Evolutionary conservation across 2,113 vertebrate species (phyloP), one percentile per base, ranked within the genome.

Genomic region (Nycticorax nycticorax): DNA sequence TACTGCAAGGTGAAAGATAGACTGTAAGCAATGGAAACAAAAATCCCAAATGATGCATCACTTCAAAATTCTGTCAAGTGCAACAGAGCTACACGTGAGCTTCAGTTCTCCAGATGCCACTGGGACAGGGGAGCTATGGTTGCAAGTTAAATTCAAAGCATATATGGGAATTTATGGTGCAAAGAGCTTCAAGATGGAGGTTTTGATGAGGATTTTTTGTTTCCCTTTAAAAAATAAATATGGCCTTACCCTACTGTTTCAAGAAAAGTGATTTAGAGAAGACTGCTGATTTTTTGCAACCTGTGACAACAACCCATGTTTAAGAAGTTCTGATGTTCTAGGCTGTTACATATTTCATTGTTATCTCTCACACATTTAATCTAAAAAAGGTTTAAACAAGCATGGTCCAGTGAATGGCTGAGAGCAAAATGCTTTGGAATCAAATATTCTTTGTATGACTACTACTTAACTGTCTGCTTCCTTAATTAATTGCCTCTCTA

Each of bases 121-220:
- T 20, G 43, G 41, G 50, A 59, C 30, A 64, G 27, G 4, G 14
- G 3, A 80, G 10, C 24, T 53, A 22, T 2, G 8, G 37, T 56
- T 66, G 17, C 35, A 75, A 56, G 23, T n/a, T 37, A 48, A 56
- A 83, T 33, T 62, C 72, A 83, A 66, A 89, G 22, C 50, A n/a
- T 0, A 2, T 9, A 56, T 47, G 12, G 56, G 47, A 83, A 89
- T n/a, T 21, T n/a, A 43, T 5, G 18, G 33, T 18, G 24, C 66
- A 75, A 62, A 69, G 62, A 3, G 3, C 26, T 79, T 59, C 22
- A 19, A 5, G 13, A 37, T 14, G 28, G 11, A 64, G 27, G 50
- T 27, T 69, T n/a, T 12, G 18, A 17, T 12, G 32, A 4, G 0
- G 0, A 6, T 12, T 21, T 37, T 45, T 35, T 39, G 12, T 56